A percentile compares a stretch with the other conserved stretches of the same genome.
Evolutionary conservation across 2,797 vertebrate species (phyloP).

Genomic region (Gobionotothen gibberifrons): DNA sequence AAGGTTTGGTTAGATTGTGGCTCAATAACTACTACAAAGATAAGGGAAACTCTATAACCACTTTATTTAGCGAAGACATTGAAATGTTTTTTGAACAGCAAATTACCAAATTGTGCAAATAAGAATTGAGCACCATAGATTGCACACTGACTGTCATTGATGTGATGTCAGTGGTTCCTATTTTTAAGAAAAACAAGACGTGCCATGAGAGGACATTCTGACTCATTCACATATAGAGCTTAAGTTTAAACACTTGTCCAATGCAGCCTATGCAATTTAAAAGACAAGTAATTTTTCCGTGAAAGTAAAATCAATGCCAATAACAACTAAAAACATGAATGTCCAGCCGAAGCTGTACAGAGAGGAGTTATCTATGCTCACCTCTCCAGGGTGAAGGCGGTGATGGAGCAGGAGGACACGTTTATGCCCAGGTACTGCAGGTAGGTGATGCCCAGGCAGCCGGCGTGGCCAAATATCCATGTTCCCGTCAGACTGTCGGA

Average conservation of each 20-base stretch:
- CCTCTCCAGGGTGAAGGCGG: conserved; percentile 88
- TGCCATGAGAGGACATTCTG: not conserved
- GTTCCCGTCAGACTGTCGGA: conserved; percentile 85
- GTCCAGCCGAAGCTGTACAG: not conserved
- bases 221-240: not conserved
- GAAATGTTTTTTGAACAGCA: too few species aligned
- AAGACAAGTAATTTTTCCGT: not conserved
- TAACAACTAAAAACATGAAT: not conserved
- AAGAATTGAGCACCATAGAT: too few species aligned
- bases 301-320: not conserved
- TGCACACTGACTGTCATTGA: not conserved
- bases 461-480: conserved; percentile 84
- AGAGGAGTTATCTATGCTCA: conserved; percentile 39
- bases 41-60: too few species aligned
- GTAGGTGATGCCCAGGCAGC: conserved; percentile 88
- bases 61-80: too few species aligned
- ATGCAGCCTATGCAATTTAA: not conserved
- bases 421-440: conserved; percentile 90
- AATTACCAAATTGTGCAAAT: too few species aligned
- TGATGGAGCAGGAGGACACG: conserved; percentile 89
- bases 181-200: too few species aligned
- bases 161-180: not conserved
- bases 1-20: too few species aligned
- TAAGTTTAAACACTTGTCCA: not conserved
- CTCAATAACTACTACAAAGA: too few species aligned